A percentile compares a stretch with the other conserved stretches of the same genome.
Evolutionary conservation across 1,140 invertebrate species (phyloP).

Genomic region (Microplitis demolitor): DNA sequence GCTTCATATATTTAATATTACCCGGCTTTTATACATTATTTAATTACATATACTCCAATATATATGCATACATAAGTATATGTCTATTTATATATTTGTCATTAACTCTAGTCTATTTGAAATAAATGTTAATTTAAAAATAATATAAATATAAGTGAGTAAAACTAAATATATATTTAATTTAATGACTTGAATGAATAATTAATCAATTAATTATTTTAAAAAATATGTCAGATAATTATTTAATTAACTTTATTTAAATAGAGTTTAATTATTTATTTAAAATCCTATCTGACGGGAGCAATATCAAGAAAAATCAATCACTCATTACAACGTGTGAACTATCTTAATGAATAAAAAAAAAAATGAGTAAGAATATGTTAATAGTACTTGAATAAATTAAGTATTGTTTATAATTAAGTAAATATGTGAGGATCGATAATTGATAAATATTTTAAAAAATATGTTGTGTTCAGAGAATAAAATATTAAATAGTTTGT

Average conservation of each 20-base stretch:
- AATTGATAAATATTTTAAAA: neutral
- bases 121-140: no score
- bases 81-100: no score
- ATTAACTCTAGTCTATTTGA: no score
- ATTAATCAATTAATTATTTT: no score
- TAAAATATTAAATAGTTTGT: slow-evolving; percentile 40
- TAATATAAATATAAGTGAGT: no score
- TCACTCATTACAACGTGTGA: neutral
- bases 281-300: neutral
- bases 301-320: neutral
- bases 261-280: neutral
- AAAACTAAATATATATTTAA: no score
- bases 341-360: neutral
- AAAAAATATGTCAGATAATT: neutral
- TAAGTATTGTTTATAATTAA: neutral
- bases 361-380: neutral
- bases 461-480: neutral
- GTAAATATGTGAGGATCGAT: neutral
- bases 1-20: neutral
- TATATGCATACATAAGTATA: no score
- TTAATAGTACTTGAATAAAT: neutral
- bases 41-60: no score
- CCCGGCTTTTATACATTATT: neutral
- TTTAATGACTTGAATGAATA: no score
- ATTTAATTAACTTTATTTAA: neutral